A percentile compares a stretch with the other conserved stretches of the same genome.
Conservation (phyloP, 1,140 invertebrate species). For the Papilio helenus region DNA sequence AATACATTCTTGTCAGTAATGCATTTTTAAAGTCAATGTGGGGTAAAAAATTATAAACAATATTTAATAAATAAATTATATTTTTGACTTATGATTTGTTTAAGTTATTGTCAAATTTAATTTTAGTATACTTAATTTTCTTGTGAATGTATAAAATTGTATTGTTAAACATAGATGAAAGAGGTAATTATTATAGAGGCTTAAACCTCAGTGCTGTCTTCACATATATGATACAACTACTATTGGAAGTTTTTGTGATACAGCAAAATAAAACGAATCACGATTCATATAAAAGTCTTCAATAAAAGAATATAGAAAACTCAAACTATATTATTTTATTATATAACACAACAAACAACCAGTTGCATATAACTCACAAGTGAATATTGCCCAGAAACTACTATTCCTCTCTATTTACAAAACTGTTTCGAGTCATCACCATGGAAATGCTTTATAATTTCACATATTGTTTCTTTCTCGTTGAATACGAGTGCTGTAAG, state of each 20-base stretch:
- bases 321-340: slow-evolving; percentile 76
- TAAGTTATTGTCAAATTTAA: not conserved
- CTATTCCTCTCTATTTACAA: slow-evolving; percentile 75
- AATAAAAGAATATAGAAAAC: slow-evolving; percentile 32
- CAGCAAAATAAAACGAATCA: not conserved
- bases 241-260: not conserved
- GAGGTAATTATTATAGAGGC: not conserved
- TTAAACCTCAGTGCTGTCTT: not conserved
- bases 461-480: slow-evolving; percentile 86
- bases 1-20: too few species aligned
- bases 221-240: not conserved
- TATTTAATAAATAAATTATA: slow-evolving; percentile 40
- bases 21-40: not conserved
- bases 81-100: not conserved
- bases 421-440: slow-evolving; percentile 55
- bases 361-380: slow-evolving; percentile 65
- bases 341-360: slow-evolving; percentile 67
- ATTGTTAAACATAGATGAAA: not conserved
- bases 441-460: slow-evolving; percentile 47
- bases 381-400: slow-evolving; percentile 68
- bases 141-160: not conserved
- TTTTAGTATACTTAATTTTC: too few species aligned
- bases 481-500: slow-evolving; percentile 92
- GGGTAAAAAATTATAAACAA: slow-evolving; percentile 37
- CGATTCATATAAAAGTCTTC: not conserved